Evolutionary conservation across 2,113 vertebrate genomes (phyloP), one percentile per base, ranked within the genome.

Genomic region (Hassar affinis): DNA sequence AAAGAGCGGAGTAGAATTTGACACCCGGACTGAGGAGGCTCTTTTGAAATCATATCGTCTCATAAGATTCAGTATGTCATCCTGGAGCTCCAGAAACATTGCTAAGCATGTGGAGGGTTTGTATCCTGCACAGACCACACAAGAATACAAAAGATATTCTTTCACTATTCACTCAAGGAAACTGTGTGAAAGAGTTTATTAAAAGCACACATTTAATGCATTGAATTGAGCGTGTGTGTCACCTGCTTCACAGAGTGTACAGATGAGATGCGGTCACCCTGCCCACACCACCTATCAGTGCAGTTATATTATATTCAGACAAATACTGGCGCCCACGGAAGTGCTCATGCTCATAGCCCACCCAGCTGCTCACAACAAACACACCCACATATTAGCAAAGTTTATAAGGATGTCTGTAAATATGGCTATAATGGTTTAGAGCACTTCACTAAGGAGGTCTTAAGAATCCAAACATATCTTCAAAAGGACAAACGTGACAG

Each of bases 231-330:
- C 66, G 59, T 18, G 33, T n/a, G 59, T 64, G 62, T 87, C 81
- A 95, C 94, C 93, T 94, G 93, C 87, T 91, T 94, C 80, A 95
- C 88, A 2, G 92, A 62, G 4, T 92, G 92, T 56, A 95, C 93
- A 0, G 94, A 95, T 82, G 92, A 88, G 27, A 95, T 66, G 68
- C 90, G 92, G 89, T 94, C 94, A 74, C 83, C 89, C 87, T 92
- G 92, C 11, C 90, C 91, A 27, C 92, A 93, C 94, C 93, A 90
- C 74, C 81, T 90, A 57, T 91, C 90, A 45, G 80, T 88, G 87
- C 92, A 94, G 92, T 92, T 93, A 90, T 95, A 95, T 90, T 94
- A 85, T 87, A 90, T 85, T 91, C 90, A 89, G 89, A 91, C 81
- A 91, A 87, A 69, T 87, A 89, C 86, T 90, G 89, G 14, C 88